Evolutionary conservation across 37 sponge, comb jelly and placozoan genomes (phyloP).

Genomic region (Spongilla lacustris): DNA sequence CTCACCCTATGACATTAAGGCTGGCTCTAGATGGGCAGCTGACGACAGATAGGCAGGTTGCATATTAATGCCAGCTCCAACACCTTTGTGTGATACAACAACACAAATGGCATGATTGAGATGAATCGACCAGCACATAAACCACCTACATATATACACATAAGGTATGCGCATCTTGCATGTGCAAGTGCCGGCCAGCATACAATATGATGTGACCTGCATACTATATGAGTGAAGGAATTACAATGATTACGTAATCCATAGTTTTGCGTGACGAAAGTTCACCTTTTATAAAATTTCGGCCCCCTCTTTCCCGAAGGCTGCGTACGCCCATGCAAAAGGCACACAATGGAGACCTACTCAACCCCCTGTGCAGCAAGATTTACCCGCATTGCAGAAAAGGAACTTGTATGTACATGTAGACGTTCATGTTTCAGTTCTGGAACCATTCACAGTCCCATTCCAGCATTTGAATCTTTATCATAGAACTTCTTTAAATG

Average conservation of each 20-base stretch:
- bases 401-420: too few relatives aligned
- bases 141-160: background rate
- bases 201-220: background rate
- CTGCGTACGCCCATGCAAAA: too few relatives aligned
- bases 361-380: background rate
- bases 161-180: background rate
- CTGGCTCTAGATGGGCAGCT: constrained; percentile 1
- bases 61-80: background rate
- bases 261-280: too few relatives aligned
- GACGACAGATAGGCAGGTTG: background rate
- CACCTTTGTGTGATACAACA: background rate
- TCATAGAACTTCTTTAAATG: too few relatives aligned
- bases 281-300: too few relatives aligned
- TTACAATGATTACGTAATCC: too few relatives aligned
- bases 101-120: background rate
- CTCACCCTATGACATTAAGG: background rate
- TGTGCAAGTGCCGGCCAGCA: background rate
- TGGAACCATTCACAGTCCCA: too few relatives aligned
- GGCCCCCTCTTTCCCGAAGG: too few relatives aligned
- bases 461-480: background rate
- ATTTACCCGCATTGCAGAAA: too few relatives aligned
- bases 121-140: background rate
- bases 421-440: too few relatives aligned
- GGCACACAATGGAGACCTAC: background rate
- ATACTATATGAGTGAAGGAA: background rate